Conservation (phyloP, 92 coral and sea anemone species). For the Pocillopora grandis region DNA sequence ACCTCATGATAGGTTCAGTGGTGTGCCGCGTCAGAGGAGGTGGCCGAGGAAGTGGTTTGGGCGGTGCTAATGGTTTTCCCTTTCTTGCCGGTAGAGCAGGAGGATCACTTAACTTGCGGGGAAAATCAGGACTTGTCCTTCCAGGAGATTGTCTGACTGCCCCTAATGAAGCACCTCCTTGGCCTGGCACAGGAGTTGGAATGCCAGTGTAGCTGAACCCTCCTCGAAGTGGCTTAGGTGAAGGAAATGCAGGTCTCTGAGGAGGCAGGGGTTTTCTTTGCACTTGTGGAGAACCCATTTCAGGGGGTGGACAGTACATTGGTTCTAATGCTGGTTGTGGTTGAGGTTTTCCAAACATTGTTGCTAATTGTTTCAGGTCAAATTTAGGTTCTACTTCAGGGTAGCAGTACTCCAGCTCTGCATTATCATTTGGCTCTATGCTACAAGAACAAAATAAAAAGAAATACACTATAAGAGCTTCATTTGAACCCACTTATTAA, state of each 20-base stretch:
- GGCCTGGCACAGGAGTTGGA: not conserved
- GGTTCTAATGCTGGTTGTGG: not conserved
- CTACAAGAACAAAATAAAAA: not conserved
- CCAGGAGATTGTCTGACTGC: conserved; percentile 1
- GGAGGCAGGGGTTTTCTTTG: conserved; percentile 1
- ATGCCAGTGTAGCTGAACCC: conserved; percentile 16
- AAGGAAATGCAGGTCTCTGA: conserved; percentile 10
- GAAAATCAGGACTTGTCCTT: conserved; percentile 3
- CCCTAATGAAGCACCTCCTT: not conserved
- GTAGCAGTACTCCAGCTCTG: conserved; percentile 28
- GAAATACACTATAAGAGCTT: not conserved
- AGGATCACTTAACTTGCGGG: not conserved
- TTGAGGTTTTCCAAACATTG: conserved; percentile 1
- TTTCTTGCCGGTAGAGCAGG: conserved; percentile 15
- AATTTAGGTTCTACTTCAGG: conserved; percentile 48
- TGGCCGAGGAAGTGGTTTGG: conserved; percentile 37
- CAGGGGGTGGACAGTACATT: conserved; percentile 62
- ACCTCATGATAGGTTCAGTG: not conserved
- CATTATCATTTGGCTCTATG: not conserved
- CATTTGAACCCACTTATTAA: no score
- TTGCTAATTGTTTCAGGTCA: conserved; percentile 24
- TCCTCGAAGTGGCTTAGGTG: not conserved
- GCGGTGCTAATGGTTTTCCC: conserved; percentile 19
- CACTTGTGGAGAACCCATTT: not conserved
- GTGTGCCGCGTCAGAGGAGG: conserved; percentile 8